Conservation (phyloP, 2,797 vertebrate species). For the Mus caroli region DNA sequence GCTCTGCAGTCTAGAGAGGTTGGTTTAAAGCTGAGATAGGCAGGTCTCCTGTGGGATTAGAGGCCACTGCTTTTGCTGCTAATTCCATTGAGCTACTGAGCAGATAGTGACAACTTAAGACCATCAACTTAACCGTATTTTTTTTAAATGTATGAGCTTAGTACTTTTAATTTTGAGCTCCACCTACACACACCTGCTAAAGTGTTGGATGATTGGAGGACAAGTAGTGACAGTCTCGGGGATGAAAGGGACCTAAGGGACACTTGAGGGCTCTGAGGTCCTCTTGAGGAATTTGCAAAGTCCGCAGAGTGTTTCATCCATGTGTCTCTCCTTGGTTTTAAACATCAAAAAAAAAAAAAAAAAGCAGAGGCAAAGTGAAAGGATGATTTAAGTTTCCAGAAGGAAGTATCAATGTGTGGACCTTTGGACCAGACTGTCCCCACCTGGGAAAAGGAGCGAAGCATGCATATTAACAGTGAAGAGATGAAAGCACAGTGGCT, state of each 20-base stretch:
- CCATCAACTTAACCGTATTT: slow-evolving; percentile 31
- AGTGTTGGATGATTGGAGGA: slow-evolving; percentile 37
- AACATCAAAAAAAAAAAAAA: not conserved
- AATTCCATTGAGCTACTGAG: slow-evolving; percentile 24
- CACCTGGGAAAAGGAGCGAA: slow-evolving; percentile 10
- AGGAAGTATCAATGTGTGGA: slow-evolving; percentile 33
- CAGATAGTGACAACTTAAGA: slow-evolving; percentile 48
- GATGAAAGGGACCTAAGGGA: slow-evolving; percentile 27
- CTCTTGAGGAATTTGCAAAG: slow-evolving; percentile 33
- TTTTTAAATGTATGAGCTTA: slow-evolving; percentile 35
- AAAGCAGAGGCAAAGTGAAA: slow-evolving; percentile 25
- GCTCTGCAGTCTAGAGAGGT: not conserved
- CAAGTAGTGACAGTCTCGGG: slow-evolving; percentile 13
- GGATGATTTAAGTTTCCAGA: slow-evolving; percentile 56
- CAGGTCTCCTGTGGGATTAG: not conserved
- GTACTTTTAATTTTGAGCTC: slow-evolving; percentile 73
- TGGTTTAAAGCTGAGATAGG: not conserved
- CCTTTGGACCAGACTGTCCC: slow-evolving; percentile 18
- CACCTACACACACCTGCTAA: slow-evolving; percentile 70
- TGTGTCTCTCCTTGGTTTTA: slow-evolving; percentile 51
- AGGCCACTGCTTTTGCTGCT: slow-evolving; percentile 8
- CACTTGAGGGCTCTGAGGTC: slow-evolving; percentile 2
- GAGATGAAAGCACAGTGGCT: not conserved
- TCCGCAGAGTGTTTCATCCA: slow-evolving; percentile 10
- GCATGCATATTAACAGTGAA: not conserved